Evolutionary conservation across 2,888 invertebrate species (phyloP), one percentile per base, ranked within the genome.

Genomic region (Dolichomitus sp.): DNA sequence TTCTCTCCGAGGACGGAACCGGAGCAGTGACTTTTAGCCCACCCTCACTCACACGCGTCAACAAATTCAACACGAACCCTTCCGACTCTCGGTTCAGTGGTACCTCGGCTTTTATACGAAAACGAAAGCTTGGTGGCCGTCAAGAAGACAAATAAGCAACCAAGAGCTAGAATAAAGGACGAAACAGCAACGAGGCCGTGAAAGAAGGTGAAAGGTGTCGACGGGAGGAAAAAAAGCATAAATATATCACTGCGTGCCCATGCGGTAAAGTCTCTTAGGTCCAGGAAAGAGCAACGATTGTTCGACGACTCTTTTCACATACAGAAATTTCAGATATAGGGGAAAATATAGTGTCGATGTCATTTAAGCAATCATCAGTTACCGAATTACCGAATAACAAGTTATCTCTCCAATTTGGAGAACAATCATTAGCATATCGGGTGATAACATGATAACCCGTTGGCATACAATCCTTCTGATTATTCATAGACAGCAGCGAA

Each of bases 201-300:
- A 68, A 50, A 33, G 30, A 12, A 7, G 66, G 14, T 12, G 17
- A 17, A 54, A 61, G 52, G 50, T 9, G 61, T 61, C 50, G 33
- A 69, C 50, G 33, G 27, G 33, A 48, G 59, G 33, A 68, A 19
- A 19, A 50, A 23, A 42, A 4, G 50, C 40, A 52, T 19, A 50
- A n/a, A 74, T 37, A 74, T 33, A 61, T 61, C 42, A 59, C 40
- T 61, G 42, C 50, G 37, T 37, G 33, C 12, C 42, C 54, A 50
- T 11, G 61, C 14, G 45, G 6, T n/a, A 33, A 63, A 69, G 14
- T 7, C 19, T 74, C 33, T 48, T 66, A 52, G 52, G 23, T 11
- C 19, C 7, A 19, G 52, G 19, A 7, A 45, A 14, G n/a, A 3
- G 19, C 23, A 52, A 19, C 9, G 19, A 17, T 52, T 52, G 50